Base-by-base conservation (phyloP, 2,797 vertebrate species). In the Pygocentrus nattereri region DNA sequence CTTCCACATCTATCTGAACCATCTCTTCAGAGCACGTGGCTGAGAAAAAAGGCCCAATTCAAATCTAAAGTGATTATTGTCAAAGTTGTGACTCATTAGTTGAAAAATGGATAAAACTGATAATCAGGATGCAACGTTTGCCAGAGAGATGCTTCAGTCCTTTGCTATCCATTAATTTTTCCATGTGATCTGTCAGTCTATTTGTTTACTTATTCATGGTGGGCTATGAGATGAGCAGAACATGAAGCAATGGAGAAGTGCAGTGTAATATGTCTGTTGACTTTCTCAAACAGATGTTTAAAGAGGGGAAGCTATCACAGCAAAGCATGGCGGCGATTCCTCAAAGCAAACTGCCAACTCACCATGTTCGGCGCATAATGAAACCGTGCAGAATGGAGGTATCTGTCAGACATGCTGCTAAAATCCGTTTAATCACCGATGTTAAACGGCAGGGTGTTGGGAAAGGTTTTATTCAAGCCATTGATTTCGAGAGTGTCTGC, bases 161-260 rank as follows among this genome's bases (percentile, higher is more conserved):
- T 44, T 44, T 73, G 50, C 59, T 47, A 64, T 74, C 78, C 78
- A 87, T 82, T 56, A 81, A 78, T 82, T 75, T 81, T 75, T 69
- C 72, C 54, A 19, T 76, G 52, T 79, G 87, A 81, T 82, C 47
- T 31, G 25, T 47, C 50, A 79, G 69, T 79, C 69, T 78, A 81
- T 83, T 85, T 70, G 88, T 88, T 88, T 76, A 81, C 77, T 76
- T 85, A 88, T 85, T 87, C 70, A 90, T 87, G 31, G 74, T 56
- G 72, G 78, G 27, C 78, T 84, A 49, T 30, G 62, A 74, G 62
- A 75, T 71, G 73, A 86, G 80, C 83, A 69, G 83, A 85, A 83
- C 81, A 78, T 65, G 52, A 78, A 54, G 27, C 58, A 74, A 82
- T 19, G 18, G 52, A 78, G 59, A 62, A n/a, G n/a, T 75, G 81